Evolutionary conservation across 2,888 invertebrate species (phyloP).

Genomic region (Hemaris fuciformis): DNA sequence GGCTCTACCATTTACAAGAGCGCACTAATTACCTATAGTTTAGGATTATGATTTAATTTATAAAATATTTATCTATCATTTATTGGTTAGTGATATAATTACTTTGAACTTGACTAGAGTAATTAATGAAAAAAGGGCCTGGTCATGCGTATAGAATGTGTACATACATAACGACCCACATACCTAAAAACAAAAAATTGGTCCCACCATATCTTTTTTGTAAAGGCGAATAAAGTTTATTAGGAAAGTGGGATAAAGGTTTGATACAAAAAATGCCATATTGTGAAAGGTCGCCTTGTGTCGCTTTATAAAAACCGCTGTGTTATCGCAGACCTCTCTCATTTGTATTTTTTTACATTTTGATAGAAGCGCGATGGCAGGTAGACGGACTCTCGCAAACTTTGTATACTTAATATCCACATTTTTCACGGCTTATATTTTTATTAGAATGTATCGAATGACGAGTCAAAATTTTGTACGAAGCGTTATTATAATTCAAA

Average conservation of each 20-base stretch:
- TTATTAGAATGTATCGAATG: conserved; percentile 11
- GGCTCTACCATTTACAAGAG: too few species aligned
- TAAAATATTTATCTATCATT: too few species aligned
- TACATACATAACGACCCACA: background rate
- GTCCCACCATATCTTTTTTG: conserved; percentile 32
- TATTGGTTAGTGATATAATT: too few species aligned
- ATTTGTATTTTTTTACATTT: conserved; percentile 68
- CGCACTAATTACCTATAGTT: too few species aligned
- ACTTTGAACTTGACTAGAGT: background rate
- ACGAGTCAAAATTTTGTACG: background rate
- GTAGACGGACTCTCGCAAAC: conserved; percentile 71
- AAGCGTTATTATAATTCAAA: background rate
- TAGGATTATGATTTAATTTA: too few species aligned
- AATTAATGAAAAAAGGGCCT: background rate
- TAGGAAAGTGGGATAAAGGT: conserved; percentile 72
- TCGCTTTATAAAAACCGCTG: conserved; percentile 73
- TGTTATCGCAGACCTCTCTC: conserved; percentile 67
- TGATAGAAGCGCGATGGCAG: conserved; percentile 69
- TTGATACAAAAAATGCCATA: conserved; percentile 66
- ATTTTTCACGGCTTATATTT: conserved; percentile 13
- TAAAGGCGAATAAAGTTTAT: conserved; percentile 76
- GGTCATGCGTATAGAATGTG: background rate
- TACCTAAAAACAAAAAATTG: background rate
- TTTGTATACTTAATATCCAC: conserved; percentile 27
- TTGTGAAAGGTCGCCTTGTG: conserved; percentile 72